Percentiles rank a stretch among this genome's conserved stretches.
Conservation (phyloP, 2,113 vertebrate genomes). For the Scatophagus argus region DNA sequence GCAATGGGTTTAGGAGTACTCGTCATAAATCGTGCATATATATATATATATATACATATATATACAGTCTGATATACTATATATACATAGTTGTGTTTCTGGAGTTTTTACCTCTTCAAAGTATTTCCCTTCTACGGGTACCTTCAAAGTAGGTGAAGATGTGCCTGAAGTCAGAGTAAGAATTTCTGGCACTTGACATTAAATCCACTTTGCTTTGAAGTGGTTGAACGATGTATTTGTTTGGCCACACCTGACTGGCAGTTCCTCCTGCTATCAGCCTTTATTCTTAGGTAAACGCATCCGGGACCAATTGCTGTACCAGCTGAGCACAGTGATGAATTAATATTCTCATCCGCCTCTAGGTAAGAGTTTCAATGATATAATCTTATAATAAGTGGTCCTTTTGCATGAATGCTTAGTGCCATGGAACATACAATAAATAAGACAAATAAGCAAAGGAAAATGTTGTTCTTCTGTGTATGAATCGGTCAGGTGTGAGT, state of each 20-base stretch:
- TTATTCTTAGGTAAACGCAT: not conserved
- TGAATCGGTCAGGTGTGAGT: not conserved
- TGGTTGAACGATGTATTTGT: not conserved
- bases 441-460: not conserved
- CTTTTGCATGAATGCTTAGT: too few species aligned
- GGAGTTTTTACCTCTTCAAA: not conserved
- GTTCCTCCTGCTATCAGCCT: not conserved
- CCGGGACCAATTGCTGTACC: not conserved
- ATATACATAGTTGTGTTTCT: too few species aligned
- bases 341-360: not conserved
- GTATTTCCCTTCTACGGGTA: not conserved
- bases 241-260: not conserved
- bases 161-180: too few species aligned
- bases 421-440: too few species aligned
- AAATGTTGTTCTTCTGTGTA: not conserved
- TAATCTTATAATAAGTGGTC: not conserved
- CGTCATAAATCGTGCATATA: not conserved
- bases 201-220: not conserved
- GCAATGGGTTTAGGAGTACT: not conserved
- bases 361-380: not conserved
- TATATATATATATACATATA: not conserved
- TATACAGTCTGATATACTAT: too few species aligned
- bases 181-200: not conserved
- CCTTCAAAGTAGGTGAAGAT: not conserved
- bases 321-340: not conserved